Evolutionary conservation across 2,797 vertebrate species (phyloP), one percentile per base, ranked within the genome.

Genomic region (Xiphophorus birchmanni): DNA sequence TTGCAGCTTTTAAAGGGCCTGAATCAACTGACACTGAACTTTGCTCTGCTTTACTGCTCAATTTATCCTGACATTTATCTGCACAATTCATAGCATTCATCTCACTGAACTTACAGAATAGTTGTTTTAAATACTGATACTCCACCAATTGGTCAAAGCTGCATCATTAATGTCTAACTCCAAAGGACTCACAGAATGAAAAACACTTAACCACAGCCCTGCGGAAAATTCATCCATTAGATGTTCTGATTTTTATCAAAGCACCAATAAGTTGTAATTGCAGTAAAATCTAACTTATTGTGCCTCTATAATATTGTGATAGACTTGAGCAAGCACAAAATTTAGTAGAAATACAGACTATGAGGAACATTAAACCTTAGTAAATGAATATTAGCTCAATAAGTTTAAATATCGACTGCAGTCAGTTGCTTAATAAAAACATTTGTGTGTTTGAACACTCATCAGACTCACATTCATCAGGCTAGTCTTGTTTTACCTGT

Each of bases 41-140:
- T 82, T 58, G 40, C 23, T 17, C 48, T 0, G 1, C 50, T 80
- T 73, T 56, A 29, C 23, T 18, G n/a, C 76, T 21, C 35, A 60
- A 50, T 15, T 77, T 63, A 78, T 71, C 76, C 81, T 7, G 29
- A 56, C 58, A 37, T 50, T 48, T 60, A 45, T 81, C 77, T 89
- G 58, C 75, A 35, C 72, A 54, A 77, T 40, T n/a, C 21, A n/a
- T 78, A 32, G 42, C 35, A 60, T 73, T 75, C 63, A 82, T 76
- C 63, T 69, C 35, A 18, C 37, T 47, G 29, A 80, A 48, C 40
- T 69, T 84, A 77, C 23, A 8, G 50, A 4, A 5, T 29, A 23
- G 26, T 44, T 32, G 60, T 79, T 37, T 79, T 71, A 63, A 78
- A 54, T 65, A 1, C 23, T 17, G 10, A 52, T 45, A 17, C 42